Evolutionary conservation across 2,888 invertebrate genomes (phyloP), one percentile per base, ranked within the genome.

Genomic region (Xylocampa areola): DNA sequence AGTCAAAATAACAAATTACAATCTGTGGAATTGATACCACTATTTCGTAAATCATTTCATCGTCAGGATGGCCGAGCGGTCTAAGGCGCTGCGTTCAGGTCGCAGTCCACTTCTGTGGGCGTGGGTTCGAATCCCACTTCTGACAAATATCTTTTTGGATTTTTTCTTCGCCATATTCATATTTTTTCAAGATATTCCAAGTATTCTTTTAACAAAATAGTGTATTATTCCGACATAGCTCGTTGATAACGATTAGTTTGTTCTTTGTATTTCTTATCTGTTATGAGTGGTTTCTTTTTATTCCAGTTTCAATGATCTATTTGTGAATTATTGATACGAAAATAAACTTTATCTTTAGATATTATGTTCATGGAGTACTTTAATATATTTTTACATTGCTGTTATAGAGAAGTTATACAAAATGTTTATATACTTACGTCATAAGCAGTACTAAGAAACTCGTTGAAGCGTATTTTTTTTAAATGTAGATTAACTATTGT

Each of bases 51-150:
- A 0, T 0, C 0, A 0, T 0, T 0, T 0, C 0, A 69, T 3
- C 27, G 82, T 82, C 82, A 82, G 82, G 82, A 82, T 82, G 82
- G 82, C 81, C 82, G 82, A 82, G 82, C 83, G 83, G 83, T 82
- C 83, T 82, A 82, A 82, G 82, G 82, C 82, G 81, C 82, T 82
- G 81, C 82, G 82, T 81, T 82, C 82, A 82, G 82, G 82, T 82
- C 82, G 83, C 82, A 81, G 83, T 82, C 82, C 83, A 82, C 82
- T 81, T 82, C 81, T 81, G 83, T 82, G 83, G 82, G 82, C 82
- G 82, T 82, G 82, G 82, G 82, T 82, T 82, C 82, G 83, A 82
- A 82, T 82, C 83, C 83, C 83, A 82, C 83, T 82, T 82, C 82
- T 82, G 82, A 82, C 82, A 82, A 48, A 5, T 1, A 0, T 0